These are phyloP conservation scores for Chondrilla cf. caribensis DNA, from an alignment of 37 sponge, comb jelly and placozoan genomes.

Conservation along the genomic window DNA sequence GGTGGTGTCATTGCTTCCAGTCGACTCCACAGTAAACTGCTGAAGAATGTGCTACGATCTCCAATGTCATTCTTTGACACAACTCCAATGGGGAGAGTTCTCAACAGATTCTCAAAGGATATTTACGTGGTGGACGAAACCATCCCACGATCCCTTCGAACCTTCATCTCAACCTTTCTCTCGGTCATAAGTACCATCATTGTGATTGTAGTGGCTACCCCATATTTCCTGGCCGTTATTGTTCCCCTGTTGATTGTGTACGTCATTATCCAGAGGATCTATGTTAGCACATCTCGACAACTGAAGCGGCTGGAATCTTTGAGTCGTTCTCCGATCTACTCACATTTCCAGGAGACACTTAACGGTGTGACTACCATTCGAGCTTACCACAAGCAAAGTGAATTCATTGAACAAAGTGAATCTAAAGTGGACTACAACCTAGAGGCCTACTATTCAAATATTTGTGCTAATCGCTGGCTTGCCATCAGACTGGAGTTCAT, in stretches of 20 bases:
- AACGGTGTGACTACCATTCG: constrained; percentile 85
- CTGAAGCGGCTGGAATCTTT: constrained; percentile 93
- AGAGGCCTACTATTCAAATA: constrained; percentile 86
- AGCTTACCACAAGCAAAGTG: constrained; percentile 71
- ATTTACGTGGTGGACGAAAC: constrained; percentile 85
- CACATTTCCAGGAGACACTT: constrained; percentile 95
- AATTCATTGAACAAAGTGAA: constrained; percentile 82
- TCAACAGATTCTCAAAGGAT: constrained; percentile 97
- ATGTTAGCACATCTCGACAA: constrained; percentile 94
- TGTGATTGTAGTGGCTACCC: constrained; percentile 76
- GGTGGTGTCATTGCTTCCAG: constrained; percentile 72
- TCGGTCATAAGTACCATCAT: constrained; percentile 68
- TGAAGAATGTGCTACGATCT: constrained; percentile 73
- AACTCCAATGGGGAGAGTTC: constrained; percentile 90
- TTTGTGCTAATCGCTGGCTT: constrained; percentile 94
- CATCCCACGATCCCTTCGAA: constrained; percentile 71
- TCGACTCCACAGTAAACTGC: constrained; percentile 58
- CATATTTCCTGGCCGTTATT: constrained; percentile 74
- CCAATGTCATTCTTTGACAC: constrained; percentile 99
- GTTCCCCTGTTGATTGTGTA: constrained; percentile 85
- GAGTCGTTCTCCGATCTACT: constrained; percentile 95
- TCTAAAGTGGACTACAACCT: constrained; percentile 88
- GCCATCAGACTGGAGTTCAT: constrained; percentile 92
- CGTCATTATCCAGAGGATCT: constrained; percentile 79
- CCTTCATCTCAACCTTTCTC: constrained; percentile 58